Evolutionary conservation across 2,888 invertebrate species (phyloP).

Genomic region (Caenorhabditis sulstoni): DNA sequence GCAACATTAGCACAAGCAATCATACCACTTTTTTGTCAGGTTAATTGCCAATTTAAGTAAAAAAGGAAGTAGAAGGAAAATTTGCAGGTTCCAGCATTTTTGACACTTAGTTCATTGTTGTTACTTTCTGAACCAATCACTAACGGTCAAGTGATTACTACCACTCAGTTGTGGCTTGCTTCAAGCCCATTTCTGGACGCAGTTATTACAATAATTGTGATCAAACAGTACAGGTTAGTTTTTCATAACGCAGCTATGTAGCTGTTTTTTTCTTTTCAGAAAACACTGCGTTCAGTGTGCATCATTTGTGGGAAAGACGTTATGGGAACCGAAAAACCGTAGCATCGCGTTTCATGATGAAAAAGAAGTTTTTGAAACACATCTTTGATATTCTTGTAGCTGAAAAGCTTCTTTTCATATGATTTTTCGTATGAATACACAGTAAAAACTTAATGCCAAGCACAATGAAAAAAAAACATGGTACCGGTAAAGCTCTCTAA

Average conservation of each 20-base stretch:
- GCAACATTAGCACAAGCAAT: constrained; percentile 75
- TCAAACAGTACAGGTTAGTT: constrained; percentile 75
- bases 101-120: constrained; percentile 71
- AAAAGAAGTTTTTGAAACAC: constrained; percentile 61
- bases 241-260: no score
- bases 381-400: constrained; percentile 34
- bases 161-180: constrained; percentile 74
- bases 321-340: constrained; percentile 50
- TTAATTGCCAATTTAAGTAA: no score
- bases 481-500: no score
- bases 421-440: neutral
- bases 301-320: constrained; percentile 43
- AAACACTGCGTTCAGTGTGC: constrained; percentile 58
- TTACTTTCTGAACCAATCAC: constrained; percentile 71
- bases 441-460: no score
- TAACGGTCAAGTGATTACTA: constrained; percentile 66
- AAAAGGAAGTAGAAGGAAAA: neutral
- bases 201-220: constrained; percentile 72
- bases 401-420: neutral
- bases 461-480: no score
- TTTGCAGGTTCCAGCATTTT: constrained; percentile 75
- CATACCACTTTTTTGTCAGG: constrained; percentile 75
- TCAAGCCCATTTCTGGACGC: constrained; percentile 73
- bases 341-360: constrained; percentile 47
- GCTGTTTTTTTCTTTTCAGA: constrained; percentile 48